phyloP scores from a whole-genome alignment of 2,888 invertebrate genomes.

The Trichopria drosophilae region DNA sequence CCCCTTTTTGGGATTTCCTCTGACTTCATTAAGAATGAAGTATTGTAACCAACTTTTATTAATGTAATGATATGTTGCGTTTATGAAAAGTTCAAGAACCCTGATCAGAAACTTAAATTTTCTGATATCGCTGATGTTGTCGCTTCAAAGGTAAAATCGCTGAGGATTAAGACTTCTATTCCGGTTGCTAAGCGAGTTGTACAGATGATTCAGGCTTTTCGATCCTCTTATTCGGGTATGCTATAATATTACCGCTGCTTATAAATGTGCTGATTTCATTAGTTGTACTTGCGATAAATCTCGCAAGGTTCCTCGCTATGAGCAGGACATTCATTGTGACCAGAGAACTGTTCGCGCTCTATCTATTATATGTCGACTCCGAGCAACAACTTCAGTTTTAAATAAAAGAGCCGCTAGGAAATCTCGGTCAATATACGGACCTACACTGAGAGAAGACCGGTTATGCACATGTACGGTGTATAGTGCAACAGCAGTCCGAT shows the following conservation, averaged over 20 bases:
- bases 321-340: neutral
- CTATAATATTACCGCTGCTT: constrained; percentile 2
- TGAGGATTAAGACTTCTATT: constrained; percentile 1
- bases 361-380: neutral
- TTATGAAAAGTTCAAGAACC: neutral
- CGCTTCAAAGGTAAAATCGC: neutral
- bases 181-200: neutral
- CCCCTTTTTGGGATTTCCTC: constrained; percentile 1
- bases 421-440: too few species aligned
- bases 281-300: too few species aligned
- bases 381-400: constrained; percentile 3
- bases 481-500: too few species aligned
- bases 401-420: constrained; percentile 3
- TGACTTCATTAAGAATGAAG: neutral
- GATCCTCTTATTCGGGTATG: neutral
- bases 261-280: neutral
- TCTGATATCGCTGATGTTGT: constrained; percentile 2
- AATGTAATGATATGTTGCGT: neutral
- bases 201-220: constrained; percentile 1
- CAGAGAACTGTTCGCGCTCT: constrained; percentile 1
- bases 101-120: constrained; percentile 1
- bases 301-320: neutral
- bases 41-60: neutral
- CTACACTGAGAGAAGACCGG: too few species aligned
- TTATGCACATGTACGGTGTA: too few species aligned